A percentile compares a stretch with the other conserved stretches of the same genome.
Conservation (phyloP, 1,140 invertebrate species). For the Papilio polyxenes region DNA sequence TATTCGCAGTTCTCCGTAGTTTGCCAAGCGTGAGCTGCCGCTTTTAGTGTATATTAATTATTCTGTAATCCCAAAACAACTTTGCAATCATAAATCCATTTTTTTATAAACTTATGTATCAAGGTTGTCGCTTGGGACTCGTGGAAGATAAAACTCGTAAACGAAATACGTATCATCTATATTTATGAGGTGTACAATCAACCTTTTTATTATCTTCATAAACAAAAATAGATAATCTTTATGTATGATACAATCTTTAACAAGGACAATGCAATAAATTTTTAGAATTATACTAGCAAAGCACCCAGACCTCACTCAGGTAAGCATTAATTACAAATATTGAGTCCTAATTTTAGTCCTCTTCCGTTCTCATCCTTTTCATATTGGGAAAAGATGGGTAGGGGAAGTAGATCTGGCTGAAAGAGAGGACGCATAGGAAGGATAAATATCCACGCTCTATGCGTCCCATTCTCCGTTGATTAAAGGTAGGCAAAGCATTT, state of each 20-base stretch:
- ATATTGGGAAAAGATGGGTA: background rate
- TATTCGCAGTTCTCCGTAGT: too few species aligned
- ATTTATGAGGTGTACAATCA: constrained; percentile 9
- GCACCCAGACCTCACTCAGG: background rate
- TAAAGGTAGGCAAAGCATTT: too few species aligned
- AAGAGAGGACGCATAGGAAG: too few species aligned
- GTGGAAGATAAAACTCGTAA: background rate
- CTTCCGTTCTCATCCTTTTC: too few species aligned
- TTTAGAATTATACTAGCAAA: background rate
- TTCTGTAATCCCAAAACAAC: background rate
- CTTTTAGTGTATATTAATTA: background rate
- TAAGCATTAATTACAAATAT: background rate
- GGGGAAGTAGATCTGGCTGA: background rate
- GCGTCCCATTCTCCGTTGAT: too few species aligned
- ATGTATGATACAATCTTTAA: background rate
- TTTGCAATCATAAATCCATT: background rate
- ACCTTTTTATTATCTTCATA: constrained; percentile 3
- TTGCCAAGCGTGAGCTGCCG: background rate
- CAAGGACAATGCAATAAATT: background rate
- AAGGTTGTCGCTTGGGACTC: background rate
- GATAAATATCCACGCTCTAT: too few species aligned
- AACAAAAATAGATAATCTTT: background rate
- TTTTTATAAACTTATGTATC: background rate
- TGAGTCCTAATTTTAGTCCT: too few species aligned
- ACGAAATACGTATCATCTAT: background rate